These are phyloP conservation scores for Acanthis flammea DNA, from an alignment of 2,797 vertebrate species.

Conservation along the genomic window DNA sequence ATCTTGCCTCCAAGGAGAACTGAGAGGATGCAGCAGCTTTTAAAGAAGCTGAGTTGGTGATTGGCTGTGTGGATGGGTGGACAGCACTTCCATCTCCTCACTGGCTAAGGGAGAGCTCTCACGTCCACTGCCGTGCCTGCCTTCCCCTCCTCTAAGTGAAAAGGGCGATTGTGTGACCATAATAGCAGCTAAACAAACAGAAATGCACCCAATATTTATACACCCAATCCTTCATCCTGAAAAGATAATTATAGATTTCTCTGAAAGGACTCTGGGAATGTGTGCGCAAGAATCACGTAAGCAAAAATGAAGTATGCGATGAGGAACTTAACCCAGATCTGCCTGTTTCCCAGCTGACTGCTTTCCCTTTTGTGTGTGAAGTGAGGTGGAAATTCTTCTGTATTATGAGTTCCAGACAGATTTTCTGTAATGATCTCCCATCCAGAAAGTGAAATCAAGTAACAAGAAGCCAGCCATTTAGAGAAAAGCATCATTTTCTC, in stretches of 20 bases:
- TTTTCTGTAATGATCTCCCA: background rate
- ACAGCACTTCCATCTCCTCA: background rate
- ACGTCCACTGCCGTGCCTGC: background rate
- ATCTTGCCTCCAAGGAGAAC: background rate
- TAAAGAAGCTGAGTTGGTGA: background rate
- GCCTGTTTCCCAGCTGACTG: background rate
- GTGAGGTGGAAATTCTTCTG: background rate
- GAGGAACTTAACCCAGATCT: slow-evolving; percentile 29
- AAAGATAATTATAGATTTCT: slow-evolving; percentile 52
- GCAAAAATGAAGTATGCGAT: background rate
- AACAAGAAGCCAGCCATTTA: background rate
- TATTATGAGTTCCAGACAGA: background rate
- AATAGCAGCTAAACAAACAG: slow-evolving; percentile 25
- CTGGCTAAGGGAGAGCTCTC: background rate
- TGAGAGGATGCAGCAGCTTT: background rate
- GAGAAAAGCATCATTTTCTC: background rate
- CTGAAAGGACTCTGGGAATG: slow-evolving; percentile 5
- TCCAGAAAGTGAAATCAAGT: background rate
- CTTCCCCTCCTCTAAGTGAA: background rate
- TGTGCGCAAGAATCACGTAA: slow-evolving; percentile 17
- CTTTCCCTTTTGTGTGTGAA: background rate
- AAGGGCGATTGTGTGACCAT: background rate
- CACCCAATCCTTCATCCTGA: background rate
- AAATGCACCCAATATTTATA: background rate
- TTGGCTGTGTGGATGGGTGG: background rate